A percentile compares a stretch with the other conserved stretches of the same genome.
phyloP scores from a whole-genome alignment of 2,888 invertebrate genomes.

The Leptura quadrifasciata region DNA sequence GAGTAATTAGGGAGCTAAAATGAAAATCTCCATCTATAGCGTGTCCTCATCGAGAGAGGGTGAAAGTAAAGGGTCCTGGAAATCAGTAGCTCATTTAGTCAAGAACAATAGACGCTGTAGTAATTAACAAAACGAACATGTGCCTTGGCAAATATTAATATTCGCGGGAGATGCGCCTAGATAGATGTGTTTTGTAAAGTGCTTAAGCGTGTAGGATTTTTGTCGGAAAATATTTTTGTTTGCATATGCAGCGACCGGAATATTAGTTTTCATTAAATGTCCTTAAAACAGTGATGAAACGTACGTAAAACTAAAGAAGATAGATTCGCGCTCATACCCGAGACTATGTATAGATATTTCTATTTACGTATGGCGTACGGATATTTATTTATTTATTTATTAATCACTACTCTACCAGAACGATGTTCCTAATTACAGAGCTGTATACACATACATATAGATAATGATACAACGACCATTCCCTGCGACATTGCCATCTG shows the following conservation, averaged over 20 bases:
- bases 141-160: constrained; percentile 49
- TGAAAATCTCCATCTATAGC: constrained; percentile 51
- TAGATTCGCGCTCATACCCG: too few relatives aligned
- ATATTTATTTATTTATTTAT: too few relatives aligned
- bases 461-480: too few relatives aligned
- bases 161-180: constrained; percentile 27
- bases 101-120: constrained; percentile 50
- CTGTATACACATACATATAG: too few relatives aligned
- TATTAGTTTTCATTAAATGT: not conserved
- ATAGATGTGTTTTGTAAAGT: constrained; percentile 34
- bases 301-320: too few relatives aligned
- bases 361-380: too few relatives aligned
- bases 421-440: too few relatives aligned
- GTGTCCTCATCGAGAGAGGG: constrained; percentile 27
- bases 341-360: too few relatives aligned
- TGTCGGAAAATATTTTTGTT: not conserved
- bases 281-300: not conserved
- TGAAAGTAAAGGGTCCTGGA: constrained; percentile 47
- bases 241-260: not conserved
- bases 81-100: constrained; percentile 54
- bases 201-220: constrained; percentile 26
- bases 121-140: constrained; percentile 49
- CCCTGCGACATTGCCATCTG: too few relatives aligned
- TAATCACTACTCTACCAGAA: too few relatives aligned
- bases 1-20: constrained; percentile 55